Conservation (phyloP, 2,797 vertebrate species). For the Melanogrammus aeglefinus region DNA sequence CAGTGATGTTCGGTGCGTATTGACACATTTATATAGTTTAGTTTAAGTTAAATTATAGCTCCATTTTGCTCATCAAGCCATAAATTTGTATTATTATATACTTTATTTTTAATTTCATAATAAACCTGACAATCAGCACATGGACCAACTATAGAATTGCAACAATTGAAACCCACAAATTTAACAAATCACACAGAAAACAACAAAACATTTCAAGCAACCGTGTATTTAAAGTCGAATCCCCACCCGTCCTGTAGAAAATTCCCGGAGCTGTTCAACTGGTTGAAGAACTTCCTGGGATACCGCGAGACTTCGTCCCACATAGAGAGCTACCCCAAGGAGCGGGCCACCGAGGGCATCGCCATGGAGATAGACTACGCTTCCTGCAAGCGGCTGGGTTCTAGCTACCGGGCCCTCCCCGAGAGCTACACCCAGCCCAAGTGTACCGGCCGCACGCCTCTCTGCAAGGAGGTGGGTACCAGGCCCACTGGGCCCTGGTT, state of each 20-base stretch:
- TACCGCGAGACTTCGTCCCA: slow-evolving; percentile 91
- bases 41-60: neutral
- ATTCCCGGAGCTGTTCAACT: slow-evolving; percentile 97
- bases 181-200: neutral
- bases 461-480: slow-evolving; percentile 91
- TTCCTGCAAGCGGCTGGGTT: slow-evolving; percentile 95
- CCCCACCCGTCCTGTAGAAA: slow-evolving; percentile 73
- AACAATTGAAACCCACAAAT: neutral
- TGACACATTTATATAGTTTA: neutral
- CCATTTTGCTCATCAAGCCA: too few relatives aligned
- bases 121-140: neutral
- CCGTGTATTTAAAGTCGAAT: neutral
- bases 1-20: neutral
- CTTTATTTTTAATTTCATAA: neutral
- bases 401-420: slow-evolving; percentile 95
- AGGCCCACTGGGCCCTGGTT: too few relatives aligned
- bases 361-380: slow-evolving; percentile 99
- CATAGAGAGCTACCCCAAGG: slow-evolving; percentile 93
- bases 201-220: neutral
- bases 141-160: neutral
- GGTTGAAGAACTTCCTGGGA: slow-evolving; percentile 99
- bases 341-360: slow-evolving; percentile 94
- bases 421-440: slow-evolving; percentile 99
- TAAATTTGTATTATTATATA: neutral
- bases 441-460: slow-evolving; percentile 92